Conservation (phyloP, 2,113 vertebrate species). For the Albula goreensis region DNA sequence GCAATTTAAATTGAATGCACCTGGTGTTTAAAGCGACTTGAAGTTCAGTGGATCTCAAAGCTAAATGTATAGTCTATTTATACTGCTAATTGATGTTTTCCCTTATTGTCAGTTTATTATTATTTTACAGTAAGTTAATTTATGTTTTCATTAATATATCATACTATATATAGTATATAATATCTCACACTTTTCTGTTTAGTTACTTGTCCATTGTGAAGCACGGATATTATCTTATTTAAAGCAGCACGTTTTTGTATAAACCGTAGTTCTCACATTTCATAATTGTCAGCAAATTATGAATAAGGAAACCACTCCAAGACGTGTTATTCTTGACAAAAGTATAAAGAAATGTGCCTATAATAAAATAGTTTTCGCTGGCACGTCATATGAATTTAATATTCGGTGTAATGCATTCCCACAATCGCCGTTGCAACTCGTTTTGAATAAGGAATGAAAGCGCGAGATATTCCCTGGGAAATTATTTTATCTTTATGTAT, state of each 20-base stretch:
- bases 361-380: not conserved
- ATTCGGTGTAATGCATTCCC: not conserved
- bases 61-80: conserved; percentile 67
- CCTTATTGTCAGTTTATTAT: not conserved
- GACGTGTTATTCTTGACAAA: not conserved
- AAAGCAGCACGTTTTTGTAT: not conserved
- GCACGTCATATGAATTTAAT: not conserved
- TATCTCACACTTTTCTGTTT: not conserved
- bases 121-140: not conserved
- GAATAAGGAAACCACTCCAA: not conserved
- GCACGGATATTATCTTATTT: not conserved
- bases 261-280: conserved; percentile 7
- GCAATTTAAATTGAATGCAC: not conserved
- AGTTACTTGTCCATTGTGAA: not conserved
- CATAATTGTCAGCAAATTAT: not conserved
- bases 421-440: not conserved
- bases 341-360: not conserved
- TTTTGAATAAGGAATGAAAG: not conserved
- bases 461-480: not conserved
- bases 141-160: not conserved
- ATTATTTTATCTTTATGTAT: not conserved
- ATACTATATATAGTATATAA: not conserved
- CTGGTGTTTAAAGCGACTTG: not conserved
- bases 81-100: conserved; percentile 42
- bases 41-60: not conserved